Conservation (phyloP, 2,113 vertebrate genomes). For the Leptodactylus fuscus region DNA sequence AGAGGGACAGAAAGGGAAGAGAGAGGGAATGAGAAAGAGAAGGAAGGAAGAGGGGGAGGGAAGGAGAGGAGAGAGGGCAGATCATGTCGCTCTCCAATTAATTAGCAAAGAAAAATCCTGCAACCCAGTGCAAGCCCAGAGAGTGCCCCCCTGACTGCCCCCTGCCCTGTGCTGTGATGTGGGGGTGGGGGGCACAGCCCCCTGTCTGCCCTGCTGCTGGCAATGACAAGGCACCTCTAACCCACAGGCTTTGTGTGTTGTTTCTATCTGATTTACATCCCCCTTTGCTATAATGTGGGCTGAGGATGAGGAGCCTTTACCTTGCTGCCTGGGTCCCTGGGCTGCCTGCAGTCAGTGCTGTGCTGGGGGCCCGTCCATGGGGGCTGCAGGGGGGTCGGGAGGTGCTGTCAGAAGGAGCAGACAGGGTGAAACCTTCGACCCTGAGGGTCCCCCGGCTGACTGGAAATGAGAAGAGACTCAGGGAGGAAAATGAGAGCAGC, state of each 20-base stretch:
- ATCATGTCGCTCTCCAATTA: constrained; percentile 70
- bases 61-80: constrained; percentile 54
- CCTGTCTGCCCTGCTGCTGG: constrained; percentile 71
- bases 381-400: constrained; percentile 68
- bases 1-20: constrained; percentile 53
- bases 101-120: constrained; percentile 75
- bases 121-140: background rate
- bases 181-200: constrained; percentile 62
- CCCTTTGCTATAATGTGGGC: constrained; percentile 71
- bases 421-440: constrained; percentile 91
- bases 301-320: constrained; percentile 77
- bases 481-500: constrained; percentile 66
- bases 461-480: constrained; percentile 57
- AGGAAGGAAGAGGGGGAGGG: constrained; percentile 15
- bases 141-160: constrained; percentile 13
- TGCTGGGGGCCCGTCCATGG: constrained; percentile 81
- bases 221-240: constrained; percentile 88
- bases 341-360: constrained; percentile 83
- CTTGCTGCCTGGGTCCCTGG: constrained; percentile 74
- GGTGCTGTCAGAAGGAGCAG: constrained; percentile 67
- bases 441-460: constrained; percentile 80
- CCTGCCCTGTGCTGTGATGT: constrained; percentile 15
- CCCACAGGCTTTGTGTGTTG: constrained; percentile 69
- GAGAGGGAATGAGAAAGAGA: background rate
- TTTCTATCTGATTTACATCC: constrained; percentile 56